Percentiles rank a stretch among this genome's conserved stretches.
Evolutionary conservation across 1,140 invertebrate genomes (phyloP).

Genomic region (Sipha flava): DNA sequence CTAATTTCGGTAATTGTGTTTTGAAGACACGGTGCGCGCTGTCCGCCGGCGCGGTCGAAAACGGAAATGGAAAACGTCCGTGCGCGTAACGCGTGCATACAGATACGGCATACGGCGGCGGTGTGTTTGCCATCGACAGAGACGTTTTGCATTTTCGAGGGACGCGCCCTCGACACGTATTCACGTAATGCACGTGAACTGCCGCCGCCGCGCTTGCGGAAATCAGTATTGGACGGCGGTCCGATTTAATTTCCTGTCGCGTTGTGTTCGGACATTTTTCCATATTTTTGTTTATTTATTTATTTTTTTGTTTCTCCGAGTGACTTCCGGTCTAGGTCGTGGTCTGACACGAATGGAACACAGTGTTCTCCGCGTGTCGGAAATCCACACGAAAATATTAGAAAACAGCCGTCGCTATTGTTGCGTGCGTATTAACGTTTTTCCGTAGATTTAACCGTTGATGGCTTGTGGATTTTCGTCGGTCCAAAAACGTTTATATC

Average conservation of each 20-base stretch:
- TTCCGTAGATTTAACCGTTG: no score
- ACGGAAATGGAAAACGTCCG: no score
- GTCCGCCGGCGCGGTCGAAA: background rate
- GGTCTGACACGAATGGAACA: no score
- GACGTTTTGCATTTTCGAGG: background rate
- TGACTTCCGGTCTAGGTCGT: background rate
- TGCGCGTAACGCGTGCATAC: background rate
- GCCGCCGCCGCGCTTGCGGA: background rate
- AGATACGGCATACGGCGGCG: no score
- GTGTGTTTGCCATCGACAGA: background rate
- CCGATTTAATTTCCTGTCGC: constrained; percentile 5
- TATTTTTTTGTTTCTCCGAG: background rate
- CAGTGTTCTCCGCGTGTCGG: no score
- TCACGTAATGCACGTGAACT: background rate
- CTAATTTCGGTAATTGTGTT: background rate
- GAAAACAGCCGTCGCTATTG: no score
- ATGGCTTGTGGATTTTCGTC: no score
- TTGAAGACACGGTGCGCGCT: background rate
- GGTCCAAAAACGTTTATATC: no score
- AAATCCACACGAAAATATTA: no score
- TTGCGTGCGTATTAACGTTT: no score
- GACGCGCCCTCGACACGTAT: background rate
- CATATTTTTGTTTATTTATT: background rate
- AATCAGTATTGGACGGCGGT: background rate
- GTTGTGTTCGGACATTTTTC: background rate